phyloP scores from a whole-genome alignment of 2,888 invertebrate species.

The Athalia cordata region DNA sequence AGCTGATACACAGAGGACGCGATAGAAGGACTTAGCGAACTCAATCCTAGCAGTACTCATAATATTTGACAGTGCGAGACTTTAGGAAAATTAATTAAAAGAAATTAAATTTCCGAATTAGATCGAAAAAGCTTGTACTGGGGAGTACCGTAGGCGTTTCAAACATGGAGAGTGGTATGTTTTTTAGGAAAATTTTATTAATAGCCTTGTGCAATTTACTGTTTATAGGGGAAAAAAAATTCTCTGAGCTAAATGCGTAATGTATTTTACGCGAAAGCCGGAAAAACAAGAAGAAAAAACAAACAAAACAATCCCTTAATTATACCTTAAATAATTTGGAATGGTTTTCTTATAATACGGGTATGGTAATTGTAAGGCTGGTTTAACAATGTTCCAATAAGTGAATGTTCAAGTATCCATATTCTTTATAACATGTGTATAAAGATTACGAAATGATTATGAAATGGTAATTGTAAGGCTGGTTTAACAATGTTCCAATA shows the following conservation, averaged over 20 bases:
- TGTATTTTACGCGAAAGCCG: background rate
- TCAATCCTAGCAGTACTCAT: constrained; percentile 17
- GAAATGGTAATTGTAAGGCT: constrained; percentile 20
- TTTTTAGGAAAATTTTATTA: constrained; percentile 10
- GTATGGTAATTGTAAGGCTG: constrained; percentile 22
- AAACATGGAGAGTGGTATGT: background rate
- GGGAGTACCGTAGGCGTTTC: too few relatives aligned
- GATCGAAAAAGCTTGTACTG: too few relatives aligned
- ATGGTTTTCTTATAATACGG: constrained; percentile 20
- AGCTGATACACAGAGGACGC: constrained; percentile 66
- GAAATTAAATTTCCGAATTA: background rate
- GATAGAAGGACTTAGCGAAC: constrained; percentile 27
- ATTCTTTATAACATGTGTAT: constrained; percentile 8
- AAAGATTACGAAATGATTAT: too few relatives aligned
- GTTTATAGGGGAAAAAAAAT: background rate
- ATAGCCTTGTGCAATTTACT: constrained; percentile 35
- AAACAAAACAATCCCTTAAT: background rate
- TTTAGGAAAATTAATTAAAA: background rate
- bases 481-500: background rate
- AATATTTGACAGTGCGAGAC: constrained; percentile 26
- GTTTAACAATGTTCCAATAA: background rate
- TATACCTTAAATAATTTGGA: background rate
- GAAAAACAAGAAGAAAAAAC: background rate
- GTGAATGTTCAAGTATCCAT: constrained; percentile 33
- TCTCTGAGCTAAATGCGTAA: too few relatives aligned